Base-by-base conservation (phyloP, 2,113 vertebrate genomes). In the rabbit (Oryctolagus cuniculus) region DNA sequence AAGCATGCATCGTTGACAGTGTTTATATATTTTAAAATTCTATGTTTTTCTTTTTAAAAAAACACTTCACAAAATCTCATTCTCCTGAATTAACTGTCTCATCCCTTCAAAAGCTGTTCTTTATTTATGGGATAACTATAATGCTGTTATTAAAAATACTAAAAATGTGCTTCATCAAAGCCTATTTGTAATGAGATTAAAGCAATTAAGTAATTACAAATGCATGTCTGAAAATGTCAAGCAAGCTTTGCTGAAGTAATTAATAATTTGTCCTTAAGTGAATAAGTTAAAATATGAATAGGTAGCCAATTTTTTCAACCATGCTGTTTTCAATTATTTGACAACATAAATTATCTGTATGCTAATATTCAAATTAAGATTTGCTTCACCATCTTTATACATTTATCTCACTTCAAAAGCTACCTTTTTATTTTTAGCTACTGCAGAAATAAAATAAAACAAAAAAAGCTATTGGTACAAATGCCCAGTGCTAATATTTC, bases 211-310 rank as follows among this genome's bases (percentile, higher is more conserved):
- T 81, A 49, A 84, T 92, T 94, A 15, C 29, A 80, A 88, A 84
- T 80, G 19, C 51, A 70, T 84, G n/a, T 53, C 77, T 87, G 12
- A 86, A 75, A 51, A 49, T 81, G 63, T 34, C 70, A 34, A 91
- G 93, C 61, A 83, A 66, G 44, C 10, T 88, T 1, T 90, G 19
- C 13, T 69, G 19, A 82, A 90, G 51, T 73, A 64, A 66, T 55
- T 55, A 77, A 83, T 88, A 49, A 69, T 58, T 77, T 86, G 67
- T 75, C 89, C 91, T 92, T 78, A 96, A 44, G n/a, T 85, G 74
- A 69, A 73, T 36, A 38, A 49, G 64, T 82, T 67, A 77, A 89
- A 92, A 73, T 64, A 73, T 53, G 25, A 90, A 82, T 61, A 58
- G 11, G 1, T 7, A 83, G 11, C 16, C 69, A 69, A 49, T 90